Base-by-base conservation (phyloP, 1,140 invertebrate genomes). In the Andrena cerasifolii region DNA sequence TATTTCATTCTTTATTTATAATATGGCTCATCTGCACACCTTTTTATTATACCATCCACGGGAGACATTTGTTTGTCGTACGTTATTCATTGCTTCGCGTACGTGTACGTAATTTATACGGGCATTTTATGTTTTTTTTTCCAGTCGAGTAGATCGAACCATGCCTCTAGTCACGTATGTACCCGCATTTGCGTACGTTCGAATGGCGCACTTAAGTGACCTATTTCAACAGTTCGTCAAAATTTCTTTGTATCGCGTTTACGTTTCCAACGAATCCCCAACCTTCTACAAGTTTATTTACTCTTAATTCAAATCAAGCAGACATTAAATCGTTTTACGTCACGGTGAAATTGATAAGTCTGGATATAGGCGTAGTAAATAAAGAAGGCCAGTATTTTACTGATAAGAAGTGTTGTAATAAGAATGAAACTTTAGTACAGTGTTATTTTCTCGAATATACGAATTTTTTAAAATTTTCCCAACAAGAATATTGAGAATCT, bases 81-180 rank as follows among this genome's bases (percentile, higher is more conserved):
- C 4, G 4, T 21, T 21, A 10, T 36, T 4, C 4, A 59, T 36
- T n/a, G 12, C 4, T 40, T 40, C 14, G 18, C 3, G 8, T 56
- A 18, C 3, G 18, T 3, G 2, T 18, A n/a, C 16, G n/a, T 36
- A 16, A 24, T 18, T 8, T 40, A 1, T n/a, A 36, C 12, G 0
- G 36, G 16, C 2, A 67, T 67, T 36, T 43, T 31, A 26, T 53
- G n/a, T n/a, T n/a, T n/a, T n/a, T 59, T 53, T 7, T 59, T 43
- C 24, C 43, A 63, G 10, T 45, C 3, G 14, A 59, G 10, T 49
- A 56, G 18, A 26, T 79, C 65, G 28, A 18, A 24, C 12, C 79
- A 74, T 83, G 81, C 24, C 28, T 45, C 12, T 49, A 21, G 78
- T 80, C 81, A 83, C 81, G 81, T 83, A 78, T 79, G 81, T 83